Base-by-base conservation (phyloP, 1,140 invertebrate species). In the Drosophila nikananu region DNA sequence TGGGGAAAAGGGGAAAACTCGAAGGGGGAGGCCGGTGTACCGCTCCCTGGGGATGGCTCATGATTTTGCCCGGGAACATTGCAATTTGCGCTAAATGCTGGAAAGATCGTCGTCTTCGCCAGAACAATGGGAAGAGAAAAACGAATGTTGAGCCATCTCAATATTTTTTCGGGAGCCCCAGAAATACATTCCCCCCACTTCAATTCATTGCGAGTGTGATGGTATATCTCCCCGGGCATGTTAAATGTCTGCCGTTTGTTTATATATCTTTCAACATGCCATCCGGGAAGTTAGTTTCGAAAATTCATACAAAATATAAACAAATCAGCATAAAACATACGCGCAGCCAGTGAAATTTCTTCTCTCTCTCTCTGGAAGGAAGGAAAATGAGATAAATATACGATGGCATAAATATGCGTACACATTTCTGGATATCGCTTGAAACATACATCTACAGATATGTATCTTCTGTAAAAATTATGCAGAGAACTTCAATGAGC, bases 281-380 rank as follows among this genome's bases (percentile, higher is more conserved):
- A 90, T 90, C 86, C 86, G 86, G 86, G 86, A 90, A 90, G 86
- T 90, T 86, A 80, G 82, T 90, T 90, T 90, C 86, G 79, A 91
- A 87, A 87, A 86, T 79, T 74, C 70, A 86, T 86, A 86, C 68
- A 61, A 80, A 89, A 82, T 86, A 91, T 90, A 90, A 90, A 90
- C 86, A 90, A 90, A 90, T 90, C 86, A 90, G 79, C 79, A 90
- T 91, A 91, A 90, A 91, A 82, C 86, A 86, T 82, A 70, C 73
- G 60, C 73, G 62, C 75, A 71, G 44, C 66, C 59, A 73, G 57
- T 63, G 73, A 77, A 81, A 78, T 80, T 51, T 81, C 61, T 79
- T 63, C 54, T 42, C 12, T 27, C 27, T 25, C 27, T 37, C 15
- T 42, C 15, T 32, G 17, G 9, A 46, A 51, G 71, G 2, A 41